phyloP scores from a whole-genome alignment of 2,888 invertebrate genomes.

The Dorcus hopei region DNA sequence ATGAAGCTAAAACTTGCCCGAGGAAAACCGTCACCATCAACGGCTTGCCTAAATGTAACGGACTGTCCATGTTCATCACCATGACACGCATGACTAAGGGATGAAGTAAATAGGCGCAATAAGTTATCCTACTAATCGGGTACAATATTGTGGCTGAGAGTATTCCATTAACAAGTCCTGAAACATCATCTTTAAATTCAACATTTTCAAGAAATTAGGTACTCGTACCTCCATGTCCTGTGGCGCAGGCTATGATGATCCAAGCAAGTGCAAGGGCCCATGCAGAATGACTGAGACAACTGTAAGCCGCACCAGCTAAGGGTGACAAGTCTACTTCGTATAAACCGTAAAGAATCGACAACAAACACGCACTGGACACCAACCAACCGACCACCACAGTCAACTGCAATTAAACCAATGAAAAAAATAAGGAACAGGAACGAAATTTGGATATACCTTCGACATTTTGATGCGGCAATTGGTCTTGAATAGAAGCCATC shows the following conservation, averaged over 20 bases:
- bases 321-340: slow-evolving; percentile 69
- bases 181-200: slow-evolving; percentile 14
- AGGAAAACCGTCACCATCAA: slow-evolving; percentile 76
- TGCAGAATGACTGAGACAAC: slow-evolving; percentile 76
- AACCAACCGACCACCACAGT: slow-evolving; percentile 70
- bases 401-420: slow-evolving; percentile 48
- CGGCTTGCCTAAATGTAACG: slow-evolving; percentile 75
- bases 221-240: slow-evolving; percentile 71
- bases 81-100: slow-evolving; percentile 77
- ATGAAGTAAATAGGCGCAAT: slow-evolving; percentile 83
- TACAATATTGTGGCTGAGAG: slow-evolving; percentile 75
- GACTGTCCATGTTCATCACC: slow-evolving; percentile 78
- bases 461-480: slow-evolving; percentile 74
- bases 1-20: slow-evolving; percentile 78
- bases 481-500: slow-evolving; percentile 80
- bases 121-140: slow-evolving; percentile 82
- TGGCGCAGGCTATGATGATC: slow-evolving; percentile 82
- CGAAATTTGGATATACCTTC: slow-evolving; percentile 50
- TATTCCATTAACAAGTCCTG: slow-evolving; percentile 66
- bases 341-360: slow-evolving; percentile 75
- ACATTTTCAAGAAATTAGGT: not conserved
- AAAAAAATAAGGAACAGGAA: not conserved
- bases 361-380: slow-evolving; percentile 61
- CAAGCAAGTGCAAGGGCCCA: slow-evolving; percentile 80
- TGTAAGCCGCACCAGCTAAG: slow-evolving; percentile 71